Percentiles rank a stretch among this genome's conserved stretches.
Conservation (phyloP, 2,888 invertebrate species). For the Archips crataeganus region DNA sequence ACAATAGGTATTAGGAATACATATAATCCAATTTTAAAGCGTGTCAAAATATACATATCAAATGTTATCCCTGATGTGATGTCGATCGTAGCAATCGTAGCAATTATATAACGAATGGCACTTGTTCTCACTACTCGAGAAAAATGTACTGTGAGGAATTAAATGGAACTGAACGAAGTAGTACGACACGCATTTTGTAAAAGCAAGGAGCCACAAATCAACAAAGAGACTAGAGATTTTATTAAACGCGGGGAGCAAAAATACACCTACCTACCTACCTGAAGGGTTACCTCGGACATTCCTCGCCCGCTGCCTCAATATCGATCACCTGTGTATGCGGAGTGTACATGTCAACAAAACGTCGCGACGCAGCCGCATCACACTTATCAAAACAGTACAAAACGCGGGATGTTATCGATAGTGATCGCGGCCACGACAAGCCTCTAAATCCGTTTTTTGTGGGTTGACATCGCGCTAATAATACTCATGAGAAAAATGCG, state of each 20-base stretch:
- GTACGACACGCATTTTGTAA: too few relatives aligned
- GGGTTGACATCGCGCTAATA: conserved; percentile 85
- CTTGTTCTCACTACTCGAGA: too few relatives aligned
- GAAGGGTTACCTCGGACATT: conserved; percentile 44
- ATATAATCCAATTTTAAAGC: too few relatives aligned
- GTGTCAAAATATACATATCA: too few relatives aligned
- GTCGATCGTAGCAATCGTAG: too few relatives aligned
- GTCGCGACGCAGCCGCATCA: conserved; percentile 68
- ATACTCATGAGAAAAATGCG: conserved; percentile 86
- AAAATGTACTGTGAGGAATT: too few relatives aligned
- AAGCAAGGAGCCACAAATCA: neutral
- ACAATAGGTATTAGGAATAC: too few relatives aligned
- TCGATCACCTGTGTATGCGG: conserved; percentile 74
- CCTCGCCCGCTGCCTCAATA: conserved; percentile 50
- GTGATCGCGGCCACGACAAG: conserved; percentile 79
- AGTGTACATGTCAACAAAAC: conserved; percentile 78
- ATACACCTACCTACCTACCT: conserved; percentile 7
- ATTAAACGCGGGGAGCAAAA: conserved; percentile 2
- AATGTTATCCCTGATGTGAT: too few relatives aligned
- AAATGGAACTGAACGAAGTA: neutral
- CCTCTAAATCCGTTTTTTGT: conserved; percentile 83
- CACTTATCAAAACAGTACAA: conserved; percentile 85
- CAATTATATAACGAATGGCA: too few relatives aligned
- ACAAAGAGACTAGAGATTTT: neutral
- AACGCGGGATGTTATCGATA: conserved; percentile 83